Evolutionary conservation across 2,888 invertebrate genomes (phyloP), one percentile per base, ranked within the genome.

Genomic region (Hybos culiciformis): DNA sequence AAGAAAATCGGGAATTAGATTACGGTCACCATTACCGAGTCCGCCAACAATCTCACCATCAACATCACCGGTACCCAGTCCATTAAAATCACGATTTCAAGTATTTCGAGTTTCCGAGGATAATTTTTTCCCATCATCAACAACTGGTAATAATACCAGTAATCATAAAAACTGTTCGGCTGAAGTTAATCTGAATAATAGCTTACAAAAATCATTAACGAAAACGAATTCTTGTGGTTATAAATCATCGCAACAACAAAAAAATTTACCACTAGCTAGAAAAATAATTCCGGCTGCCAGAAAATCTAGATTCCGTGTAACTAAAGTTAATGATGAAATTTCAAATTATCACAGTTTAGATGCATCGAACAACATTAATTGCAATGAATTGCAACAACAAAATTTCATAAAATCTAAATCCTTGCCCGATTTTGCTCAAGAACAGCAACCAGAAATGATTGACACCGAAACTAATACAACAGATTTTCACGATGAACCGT

Each of bases 11-110:
- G 68, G 69, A 41, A 67, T 60, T 58, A 70, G 79, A n/a, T 69
- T 80, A 46, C 74, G 80, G 44, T 80, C 80, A 26, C 82, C 77
- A 58, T 57, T 75, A 58, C 80, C 77, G 57, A 62, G 76, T 62
- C 75, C 75, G 54, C 75, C 75, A 54, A 74, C 75, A 48, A 69
- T 76, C 20, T 72, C 77, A 38, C 77, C 80, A 41, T 75, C 80
- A 49, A 76, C 78, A 52, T 78, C 78, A 56, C 81, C 82, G 21
- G 70, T 77, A 49, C 78, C 78, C 40, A 66, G 69, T 53, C 70
- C 71, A 17, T 68, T 68, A 43, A 46, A 54, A 41, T 66, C 60
- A 50, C 62, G 67, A 41, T 67, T 67, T 55, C 65, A 66, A 49
- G 67, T 67, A 34, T 64, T 62, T 46, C 62, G 64, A 20, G 67